Base-by-base conservation (phyloP, 2,113 vertebrate genomes). In the Myiozetetes cayanensis region DNA sequence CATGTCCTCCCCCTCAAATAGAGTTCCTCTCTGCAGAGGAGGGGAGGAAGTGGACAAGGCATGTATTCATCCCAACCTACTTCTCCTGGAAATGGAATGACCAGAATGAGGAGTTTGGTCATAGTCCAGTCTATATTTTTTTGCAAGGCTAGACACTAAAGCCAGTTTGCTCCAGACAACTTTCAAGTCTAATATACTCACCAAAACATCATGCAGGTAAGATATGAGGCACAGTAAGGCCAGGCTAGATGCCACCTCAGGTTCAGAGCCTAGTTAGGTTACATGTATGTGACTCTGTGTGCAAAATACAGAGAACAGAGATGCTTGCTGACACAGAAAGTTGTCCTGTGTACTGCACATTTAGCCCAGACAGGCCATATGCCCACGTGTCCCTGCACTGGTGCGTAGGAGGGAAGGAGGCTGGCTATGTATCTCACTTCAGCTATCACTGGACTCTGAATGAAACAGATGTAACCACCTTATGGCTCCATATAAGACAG, bases 1-100 rank as follows among this genome's bases (percentile, higher is more conserved):
- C 39, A 67, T 7, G 9, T 85, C 61, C 43, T 77, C 39, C 68
- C 9, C 27, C 55, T 52, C 67, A 85, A 81, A 80, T 9, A 52
- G 72, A 93, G 86, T 71, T 92, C 71, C 71, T 84, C 37, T 63
- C 55, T 71, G 72, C 79, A 89, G 83, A 96, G 67, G 63, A 86
- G 63, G 75, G 28, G 16, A 93, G 16, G 50, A 95, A 77, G n/a
- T 1, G 2, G 59, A 94, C 79, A 96, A 95, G 88, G 83, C 76
- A 84, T 0, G 1, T 68, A 93, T 96, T 97, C 88, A 94, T 88
- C 63, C 27, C 92, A 86, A 58, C 62, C 92, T 79, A 76, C 76
- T 95, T 97, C 92, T 90, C 65, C 78, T 86, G 79, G 76, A 87
- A 96, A 86, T 6, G 50, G 79, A 93, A 95, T 86, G 72, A 92